Evolutionary conservation across 2,797 vertebrate species (phyloP), one percentile per base, ranked within the genome.

Genomic region (Echeneis naucrates): DNA sequence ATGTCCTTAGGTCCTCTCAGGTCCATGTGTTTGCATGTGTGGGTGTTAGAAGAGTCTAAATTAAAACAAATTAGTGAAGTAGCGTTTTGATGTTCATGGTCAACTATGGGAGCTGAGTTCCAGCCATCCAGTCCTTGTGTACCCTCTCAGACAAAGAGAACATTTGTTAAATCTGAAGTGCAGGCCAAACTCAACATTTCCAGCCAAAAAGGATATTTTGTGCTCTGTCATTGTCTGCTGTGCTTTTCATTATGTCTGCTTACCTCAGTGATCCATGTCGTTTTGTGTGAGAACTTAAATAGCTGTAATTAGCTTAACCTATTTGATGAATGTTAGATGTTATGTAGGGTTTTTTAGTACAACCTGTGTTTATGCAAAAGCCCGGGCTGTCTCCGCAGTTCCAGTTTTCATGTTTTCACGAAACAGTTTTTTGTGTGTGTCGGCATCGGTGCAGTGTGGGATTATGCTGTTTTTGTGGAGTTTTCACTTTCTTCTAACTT

Each of bases 151-250:
- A 81, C 82, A 67, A 77, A 85, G 72, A 75, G 68, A 55, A 60
- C 68, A 80, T 57, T 79, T 66, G 75, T 80, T 66, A 40, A 56
- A 68, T 81, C 68, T 80, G 40, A 87, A 83, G 76, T 68, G 57
- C 53, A 45, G 80, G 75, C 56, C 78, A 56, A 83, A 68, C n/a
- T 23, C 8, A 37, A 56, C 40, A 42, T 82, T 40, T 70, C 45
- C 24, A 72, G 48, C 77, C 60, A 65, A 50, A 77, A 52, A 59
- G 56, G 62, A 57, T 48, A 21, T 77, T 83, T 88, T 87, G 32
- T 88, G 90, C 84, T 80, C 77, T 83, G 77, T 91, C 87, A 90
- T 85, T 85, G 77, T 86, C 59, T 72, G 76, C 68, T 71, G 24
- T 71, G 66, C 37, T 75, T 72, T 76, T 50, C 24, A 44, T 76